Base-by-base conservation (phyloP, 2,888 invertebrate genomes). In the Himalopsyche tibetana region DNA sequence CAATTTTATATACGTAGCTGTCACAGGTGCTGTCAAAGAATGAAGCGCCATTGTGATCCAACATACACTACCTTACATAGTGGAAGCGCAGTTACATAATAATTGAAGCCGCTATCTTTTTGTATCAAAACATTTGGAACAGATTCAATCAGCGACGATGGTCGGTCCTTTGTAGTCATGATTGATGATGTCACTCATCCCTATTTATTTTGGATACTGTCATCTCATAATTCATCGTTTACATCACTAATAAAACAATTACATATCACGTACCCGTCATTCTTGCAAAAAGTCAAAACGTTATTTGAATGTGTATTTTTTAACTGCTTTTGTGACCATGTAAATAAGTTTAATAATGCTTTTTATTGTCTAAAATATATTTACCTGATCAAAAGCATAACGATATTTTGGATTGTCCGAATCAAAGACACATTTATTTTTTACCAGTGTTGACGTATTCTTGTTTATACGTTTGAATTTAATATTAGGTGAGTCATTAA, bases 1-100 rank as follows among this genome's bases (percentile, higher is more conserved):
- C 15, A 63, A 63, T 63, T 63, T 63, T 19, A 63, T 63, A 63
- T 63, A 63, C 63, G 11, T 6, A 63, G 63, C 69, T 83, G 74
- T 82, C 82, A 82, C 45, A 83, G n/a, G 51, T 82, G 82, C 36
- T 82, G 82, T 82, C 82, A 82, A 55, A 82, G 45, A 38, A 80
- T 80, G 80, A 40, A 80, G 42, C 42, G 42, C 80, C 40, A 42
- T 40, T 80, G 80, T 42, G 80, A n/a, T 42, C 38, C 38, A 42
- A 19, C 28, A 28, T 40, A 36, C 83, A 45, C 45, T 74, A 40
- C 69, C 45, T 28, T 28, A 12, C 45, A 63, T 51, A 83, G 63
- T 83, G 83, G 45, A 45, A 28, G 51, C 15, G 42, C 42, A 28
- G 83, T 83, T 83, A 83, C 69, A 45, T 74, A 83, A 83, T 83